Conservation (phyloP, 1,140 invertebrate species). For the Oscheius sp. region DNA sequence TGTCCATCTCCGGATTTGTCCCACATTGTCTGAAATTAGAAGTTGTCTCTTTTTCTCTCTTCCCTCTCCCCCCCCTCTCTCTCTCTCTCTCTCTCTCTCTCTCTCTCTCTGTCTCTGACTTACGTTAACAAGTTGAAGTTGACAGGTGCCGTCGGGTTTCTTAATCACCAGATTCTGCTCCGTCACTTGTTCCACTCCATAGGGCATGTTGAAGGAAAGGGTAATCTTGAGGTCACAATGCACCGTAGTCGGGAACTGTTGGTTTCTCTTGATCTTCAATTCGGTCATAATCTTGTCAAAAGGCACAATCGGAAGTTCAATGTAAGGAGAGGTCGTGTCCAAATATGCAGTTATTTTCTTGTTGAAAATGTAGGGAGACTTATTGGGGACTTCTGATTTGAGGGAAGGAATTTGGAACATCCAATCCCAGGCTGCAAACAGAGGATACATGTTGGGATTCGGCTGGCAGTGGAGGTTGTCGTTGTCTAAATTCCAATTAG, state of each 20-base stretch:
- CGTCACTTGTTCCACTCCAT: not conserved
- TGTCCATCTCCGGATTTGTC: no score
- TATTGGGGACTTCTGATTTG: no score
- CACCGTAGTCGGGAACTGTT: not conserved
- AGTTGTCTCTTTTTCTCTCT: no score
- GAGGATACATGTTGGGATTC: not conserved
- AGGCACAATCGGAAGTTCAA: no score
- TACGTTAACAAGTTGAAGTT: not conserved
- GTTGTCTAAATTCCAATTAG: not conserved
- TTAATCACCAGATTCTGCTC: not conserved
- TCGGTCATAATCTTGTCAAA: not conserved
- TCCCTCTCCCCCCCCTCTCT: no score
- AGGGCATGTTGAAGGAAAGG: not conserved
- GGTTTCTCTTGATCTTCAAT: not conserved
- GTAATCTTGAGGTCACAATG: slow-evolving; percentile 6
- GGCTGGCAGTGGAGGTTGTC: not conserved
- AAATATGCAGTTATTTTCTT: no score
- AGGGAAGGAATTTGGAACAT: not conserved
- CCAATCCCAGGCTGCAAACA: not conserved
- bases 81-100: no score
- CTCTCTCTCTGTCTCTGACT: no score
- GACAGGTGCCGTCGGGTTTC: not conserved
- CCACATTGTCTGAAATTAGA: no score
- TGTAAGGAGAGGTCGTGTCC: slow-evolving; percentile 4
- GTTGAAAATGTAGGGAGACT: no score